Base-by-base conservation (phyloP, 2,797 vertebrate species). In the Anolis apletophallus region DNA sequence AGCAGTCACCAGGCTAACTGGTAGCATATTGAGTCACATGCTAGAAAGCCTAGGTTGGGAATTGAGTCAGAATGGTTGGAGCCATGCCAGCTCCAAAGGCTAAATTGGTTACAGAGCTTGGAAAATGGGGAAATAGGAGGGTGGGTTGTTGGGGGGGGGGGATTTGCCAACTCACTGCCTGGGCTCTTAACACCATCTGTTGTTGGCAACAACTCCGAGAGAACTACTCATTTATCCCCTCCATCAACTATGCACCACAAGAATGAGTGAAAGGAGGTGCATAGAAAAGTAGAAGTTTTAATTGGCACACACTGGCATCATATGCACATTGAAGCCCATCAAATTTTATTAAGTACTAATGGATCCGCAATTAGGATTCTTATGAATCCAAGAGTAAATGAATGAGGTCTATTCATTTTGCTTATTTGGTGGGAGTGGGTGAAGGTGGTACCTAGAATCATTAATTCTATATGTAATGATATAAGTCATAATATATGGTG, bases 51-150 rank as follows among this genome's bases (percentile, higher is more conserved):
- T 85, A 86, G 69, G 90, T 93, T 92, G 93, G 93, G 91, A 91
- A 91, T 89, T 94, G 93, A 91, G 90, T 95, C 91, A 94, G 91
- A 93, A 93, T 83, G 83, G 86, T 85, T 87, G 91, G 85, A 93
- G 87, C 86, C 72, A 89, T 93, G 95, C 93, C 94, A 96, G 90
- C 88, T 94, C 71, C 91, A 84, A 87, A 95, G 93, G 77, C 88
- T 94, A 95, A 96, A 92, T 93, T 95, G 94, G 90, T 96, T 93
- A 91, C 88, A 94, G 94, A 94, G 88, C 91, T 73, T 73, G 75
- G 86, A 87, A 57, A 83, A 59, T 80, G 40, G 52, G 54, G 23
- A 46, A 76, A 36, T 54, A 76, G 16, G 26, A 54, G 75, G 61
- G 61, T 64, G 61, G 26, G 61, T 64, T 29, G 61, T 29, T n/a